Evolutionary conservation across 1,140 invertebrate genomes (phyloP), one percentile per base, ranked within the genome.

Genomic region (Leguminivora glycinivorella): DNA sequence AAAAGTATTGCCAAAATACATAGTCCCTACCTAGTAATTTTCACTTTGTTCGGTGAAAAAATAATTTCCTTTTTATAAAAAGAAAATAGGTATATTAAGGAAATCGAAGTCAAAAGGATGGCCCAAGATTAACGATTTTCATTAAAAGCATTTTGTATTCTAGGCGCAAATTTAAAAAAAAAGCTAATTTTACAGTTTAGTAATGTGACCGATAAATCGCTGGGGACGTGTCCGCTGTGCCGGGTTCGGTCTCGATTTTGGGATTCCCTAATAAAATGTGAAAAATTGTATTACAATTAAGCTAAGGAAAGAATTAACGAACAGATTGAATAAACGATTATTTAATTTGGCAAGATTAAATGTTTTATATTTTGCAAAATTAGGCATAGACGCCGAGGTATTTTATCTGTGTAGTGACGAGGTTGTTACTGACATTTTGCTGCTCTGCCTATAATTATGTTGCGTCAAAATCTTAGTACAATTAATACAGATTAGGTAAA

Each of bases 61-160:
- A 9, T 31, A 63, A 63, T 63, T 63, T 63, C 29, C n/a, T 63
- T 63, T 63, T 31, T 6, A n/a, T n/a, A 25, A 56, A 56, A 12
- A 24, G 19, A 56, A 5, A 25, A 22, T 22, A 56, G 24, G 24
- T 56, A 56, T 31, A 63, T 31, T 63, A 29, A 31, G 26, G 25
- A 25, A 38, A 12, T 43, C 14, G 40, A 43, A 43, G 10, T 3
- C 12, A 60, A 60, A 63, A 63, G 58, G 14, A 34, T 34, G 58
- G 4, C 26, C 31, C 25, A 14, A 29, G 14, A 26, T 17, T 4
- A 29, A 17, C 58, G 58, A 63, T 31, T 63, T 63, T 63, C 26
- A 63, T 63, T 63, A 63, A 52, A 63, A 63, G 29, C 58, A 31
- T 63, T 63, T 63, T 63, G 58, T 63, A 63, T 63, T 63, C 58